Evolutionary conservation across 2,888 invertebrate genomes (phyloP), one percentile per base, ranked within the genome.

Genomic region (Junonia oenone): DNA sequence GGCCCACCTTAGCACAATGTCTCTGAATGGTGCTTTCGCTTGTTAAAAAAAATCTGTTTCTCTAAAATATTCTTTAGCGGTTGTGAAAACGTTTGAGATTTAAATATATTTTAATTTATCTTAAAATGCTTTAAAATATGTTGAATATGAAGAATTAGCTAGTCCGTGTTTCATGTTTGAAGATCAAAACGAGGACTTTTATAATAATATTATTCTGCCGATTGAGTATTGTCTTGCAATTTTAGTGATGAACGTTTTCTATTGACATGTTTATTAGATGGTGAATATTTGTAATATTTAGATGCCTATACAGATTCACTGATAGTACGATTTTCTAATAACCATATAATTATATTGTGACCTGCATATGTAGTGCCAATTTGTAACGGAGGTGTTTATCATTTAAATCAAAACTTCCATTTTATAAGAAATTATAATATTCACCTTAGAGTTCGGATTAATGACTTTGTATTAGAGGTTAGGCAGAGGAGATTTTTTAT

Each of bases 341-440:
- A 82, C 83, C 78, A 75, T 83, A 81, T 72, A 69, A 69, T 72
- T 70, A 69, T 78, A 72, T 58, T 75, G 81, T 82, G 84, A 87
- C 82, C 82, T 86, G 82, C 76, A 67, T 84, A 75, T 75, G 83
- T 89, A 88, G 89, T 89, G 88, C 89, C 89, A 89, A 89, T 78
- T 43, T 72, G 74, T 76, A 72, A 68, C 77, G 75, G 80, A 78
- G 75, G 17, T 76, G 61, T 68, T 69, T 62, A 65, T 64, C 57
- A 49, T 56, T 63, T 62, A 63, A 68, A 72, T 64, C 63, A 63
- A 65, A 73, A 73, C 78, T 81, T 78, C 78, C 76, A 78, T 73
- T 75, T 73, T 72, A 62, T 72, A 72, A 66, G 70, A 68, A 72
- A 69, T 45, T 71, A 69, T 69, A 73, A 66, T 74, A 75, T 69